phyloP scores from a whole-genome alignment of 1,140 invertebrate genomes.

The Tyrophagus putrescentiae region DNA sequence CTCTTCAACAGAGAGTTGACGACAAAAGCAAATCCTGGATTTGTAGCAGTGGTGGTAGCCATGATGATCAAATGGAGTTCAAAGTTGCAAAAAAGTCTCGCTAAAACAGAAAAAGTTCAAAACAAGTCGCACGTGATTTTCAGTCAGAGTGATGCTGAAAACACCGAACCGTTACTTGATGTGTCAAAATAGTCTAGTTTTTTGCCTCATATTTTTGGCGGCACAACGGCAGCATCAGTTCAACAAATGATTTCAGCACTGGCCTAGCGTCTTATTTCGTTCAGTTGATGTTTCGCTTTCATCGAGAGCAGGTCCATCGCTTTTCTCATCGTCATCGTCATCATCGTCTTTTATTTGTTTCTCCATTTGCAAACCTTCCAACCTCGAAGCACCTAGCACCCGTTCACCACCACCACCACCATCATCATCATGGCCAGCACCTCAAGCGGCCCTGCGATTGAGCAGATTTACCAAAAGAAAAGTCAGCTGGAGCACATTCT shows the following conservation, averaged over 20 bases:
- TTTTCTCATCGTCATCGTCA: too few species aligned
- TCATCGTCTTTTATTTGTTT: too few species aligned
- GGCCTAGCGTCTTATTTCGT: too few species aligned
- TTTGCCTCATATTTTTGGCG: background rate
- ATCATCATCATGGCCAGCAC: too few species aligned
- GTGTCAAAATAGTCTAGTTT: background rate
- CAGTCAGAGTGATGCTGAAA: background rate
- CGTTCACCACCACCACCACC: too few species aligned
- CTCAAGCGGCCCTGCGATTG: too few species aligned
- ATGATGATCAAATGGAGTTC: background rate
- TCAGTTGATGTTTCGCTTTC: too few species aligned
- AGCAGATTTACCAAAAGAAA: conserved; percentile 97
- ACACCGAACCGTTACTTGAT: background rate
- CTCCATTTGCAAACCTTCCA: too few species aligned
- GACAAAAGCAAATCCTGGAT: conserved; percentile 12
- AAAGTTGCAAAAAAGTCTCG: background rate
- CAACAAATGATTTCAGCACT: too few species aligned
- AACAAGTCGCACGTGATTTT: background rate
- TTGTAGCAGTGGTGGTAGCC: background rate
- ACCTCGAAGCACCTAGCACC: too few species aligned
- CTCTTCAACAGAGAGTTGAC: conserved; percentile 1
- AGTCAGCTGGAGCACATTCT: conserved; percentile 97
- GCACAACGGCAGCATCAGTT: too few species aligned
- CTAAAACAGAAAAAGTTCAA: background rate
- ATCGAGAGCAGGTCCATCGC: too few species aligned